These are phyloP conservation scores for Eudemis profundana DNA, from an alignment of 2,888 invertebrate species.

Conservation along the genomic window DNA sequence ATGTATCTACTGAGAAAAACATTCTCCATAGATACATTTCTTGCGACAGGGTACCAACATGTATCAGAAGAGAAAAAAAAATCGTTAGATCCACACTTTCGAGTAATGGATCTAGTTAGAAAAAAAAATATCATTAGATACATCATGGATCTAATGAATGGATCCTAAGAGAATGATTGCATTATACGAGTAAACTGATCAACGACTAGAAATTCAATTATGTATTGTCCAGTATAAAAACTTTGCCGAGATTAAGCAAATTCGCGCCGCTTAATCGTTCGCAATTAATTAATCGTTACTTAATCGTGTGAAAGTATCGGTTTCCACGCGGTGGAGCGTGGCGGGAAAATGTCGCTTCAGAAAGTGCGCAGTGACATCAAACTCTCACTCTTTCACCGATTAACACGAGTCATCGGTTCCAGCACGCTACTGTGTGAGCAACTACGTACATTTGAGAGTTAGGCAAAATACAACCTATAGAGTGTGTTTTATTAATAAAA, in stretches of 20 bases:
- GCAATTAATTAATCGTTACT: slow-evolving; percentile 27
- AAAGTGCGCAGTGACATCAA: slow-evolving; percentile 59
- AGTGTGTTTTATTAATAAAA: too few species aligned
- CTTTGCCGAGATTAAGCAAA: neutral
- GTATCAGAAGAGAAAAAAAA: too few species aligned
- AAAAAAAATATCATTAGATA: too few species aligned
- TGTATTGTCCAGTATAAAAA: neutral
- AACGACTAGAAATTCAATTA: neutral
- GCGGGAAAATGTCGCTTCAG: slow-evolving; percentile 40
- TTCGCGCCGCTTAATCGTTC: neutral
- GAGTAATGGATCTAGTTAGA: too few species aligned
- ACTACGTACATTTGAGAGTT: slow-evolving; percentile 18
- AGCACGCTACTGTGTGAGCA: slow-evolving; percentile 53
- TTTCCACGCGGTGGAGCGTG: slow-evolving; percentile 32
- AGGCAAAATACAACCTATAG: too few species aligned
- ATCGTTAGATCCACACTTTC: too few species aligned
- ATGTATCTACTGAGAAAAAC: too few species aligned
- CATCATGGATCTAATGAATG: too few species aligned
- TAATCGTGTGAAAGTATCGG: slow-evolving; percentile 34
- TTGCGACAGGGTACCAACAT: too few species aligned
- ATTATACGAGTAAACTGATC: too few species aligned
- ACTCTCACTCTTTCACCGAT: slow-evolving; percentile 78
- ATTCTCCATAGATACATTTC: too few species aligned
- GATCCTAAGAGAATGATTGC: too few species aligned
- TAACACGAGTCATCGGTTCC: slow-evolving; percentile 72